These are phyloP conservation scores for Willisornis vidua DNA, from an alignment of 2,113 vertebrate species.

Conservation along the genomic window DNA sequence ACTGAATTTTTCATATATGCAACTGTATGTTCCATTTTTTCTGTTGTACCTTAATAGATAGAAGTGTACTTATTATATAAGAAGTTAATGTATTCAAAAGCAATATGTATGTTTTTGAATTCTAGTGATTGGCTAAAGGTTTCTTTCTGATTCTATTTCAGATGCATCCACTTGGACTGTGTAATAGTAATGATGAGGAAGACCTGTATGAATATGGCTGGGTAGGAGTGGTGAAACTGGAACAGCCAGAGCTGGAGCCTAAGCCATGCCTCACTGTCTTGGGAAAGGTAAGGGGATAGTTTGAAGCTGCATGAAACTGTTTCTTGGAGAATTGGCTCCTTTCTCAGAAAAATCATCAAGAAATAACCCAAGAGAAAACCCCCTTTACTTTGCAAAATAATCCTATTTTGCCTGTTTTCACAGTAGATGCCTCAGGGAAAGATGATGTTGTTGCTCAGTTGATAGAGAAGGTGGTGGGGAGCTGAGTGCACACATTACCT, in stretches of 20 bases:
- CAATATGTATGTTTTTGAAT: background rate
- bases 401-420: background rate
- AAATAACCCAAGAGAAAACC: background rate
- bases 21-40: background rate
- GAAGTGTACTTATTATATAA: background rate
- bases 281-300: conserved; percentile 85
- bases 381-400: background rate
- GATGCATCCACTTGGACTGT: conserved; percentile 98
- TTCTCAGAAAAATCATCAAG: background rate
- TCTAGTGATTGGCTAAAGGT: background rate
- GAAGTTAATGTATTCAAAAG: background rate
- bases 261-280: conserved; percentile 96
- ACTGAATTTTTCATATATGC: background rate
- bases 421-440: background rate
- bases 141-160: conserved; percentile 64
- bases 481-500: background rate
- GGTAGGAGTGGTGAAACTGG: conserved; percentile 99
- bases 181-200: conserved; percentile 97
- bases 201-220: conserved; percentile 97
- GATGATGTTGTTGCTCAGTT: background rate
- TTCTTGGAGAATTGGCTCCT: background rate
- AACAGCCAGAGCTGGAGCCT: conserved; percentile 94
- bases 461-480: background rate
- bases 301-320: background rate
- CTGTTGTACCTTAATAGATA: background rate